Base-by-base conservation (phyloP, 2,888 invertebrate species). In the Hypselothyrea guttata region DNA sequence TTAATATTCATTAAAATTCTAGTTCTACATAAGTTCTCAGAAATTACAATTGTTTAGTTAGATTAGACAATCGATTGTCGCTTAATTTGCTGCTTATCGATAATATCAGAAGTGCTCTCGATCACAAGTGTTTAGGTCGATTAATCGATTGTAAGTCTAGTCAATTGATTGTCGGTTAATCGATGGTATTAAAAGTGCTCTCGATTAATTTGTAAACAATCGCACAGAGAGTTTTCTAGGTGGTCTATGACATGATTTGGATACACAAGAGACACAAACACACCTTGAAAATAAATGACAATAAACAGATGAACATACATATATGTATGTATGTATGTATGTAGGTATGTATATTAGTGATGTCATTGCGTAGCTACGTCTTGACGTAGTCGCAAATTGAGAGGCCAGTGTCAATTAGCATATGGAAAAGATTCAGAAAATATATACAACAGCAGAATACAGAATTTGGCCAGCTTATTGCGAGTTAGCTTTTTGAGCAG, bases 361-460 rank as follows among this genome's bases (percentile, higher is more conserved):
- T 86, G 85, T 87, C 86, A 87, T 81, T 71, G 53, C 38, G 48
- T 60, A 54, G 42, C 41, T 53, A 22, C 46, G 42, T 40, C 30
- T 30, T 46, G 16, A 18, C 2, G 5, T 35, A 12, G 38, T 37
- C 60, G 49, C 41, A 16, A 47, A 27, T 33, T 33, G 33, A 51
- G 52, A 56, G 59, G 49, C 67, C 73, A 71, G 41, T 48, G 54
- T 45, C 58, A 67, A 86, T 86, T 84, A 74, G 47, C 81, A 86
- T 84, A 72, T 53, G 44, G 30, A 44, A n/a, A 46, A 53, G 33
- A 40, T 47, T 42, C 27, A 30, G 57, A 53, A 38, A 46, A 27
- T 11, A 30, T 31, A 22, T 22, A 22, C 2, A 22, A n/a, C n/a
- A n/a, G n/a, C n/a, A n/a, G n/a, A n/a, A n/a, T n/a, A n/a, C n/a